A percentile compares a stretch with the other conserved stretches of the same genome.
Conservation (phyloP, 2,888 invertebrate species). For the Acronicta aceris region DNA sequence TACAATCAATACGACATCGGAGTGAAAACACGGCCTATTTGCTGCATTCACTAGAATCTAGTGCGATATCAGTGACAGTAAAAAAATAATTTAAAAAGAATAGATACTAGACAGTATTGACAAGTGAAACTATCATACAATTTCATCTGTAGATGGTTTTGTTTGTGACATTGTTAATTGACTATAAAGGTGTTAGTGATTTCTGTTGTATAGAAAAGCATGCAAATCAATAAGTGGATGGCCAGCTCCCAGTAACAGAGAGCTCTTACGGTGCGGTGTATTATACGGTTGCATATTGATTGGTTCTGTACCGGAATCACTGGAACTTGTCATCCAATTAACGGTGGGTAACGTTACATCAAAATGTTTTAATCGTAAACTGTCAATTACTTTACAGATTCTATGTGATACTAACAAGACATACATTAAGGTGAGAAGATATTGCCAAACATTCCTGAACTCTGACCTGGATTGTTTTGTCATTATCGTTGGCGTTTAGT, state of each 20-base stretch:
- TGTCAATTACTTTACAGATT: slow-evolving; percentile 30
- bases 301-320: slow-evolving; percentile 74
- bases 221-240: slow-evolving; percentile 85
- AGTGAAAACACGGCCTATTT: slow-evolving; percentile 77
- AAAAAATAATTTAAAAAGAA: slow-evolving; percentile 65
- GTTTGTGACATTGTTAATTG: slow-evolving; percentile 78
- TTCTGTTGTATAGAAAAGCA: slow-evolving; percentile 77
- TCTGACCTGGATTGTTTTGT: slow-evolving; percentile 19
- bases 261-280: slow-evolving; percentile 78
- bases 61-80: slow-evolving; percentile 67
- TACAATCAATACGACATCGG: slow-evolving; percentile 81
- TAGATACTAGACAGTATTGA: slow-evolving; percentile 79
- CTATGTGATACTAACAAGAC: slow-evolving; percentile 16
- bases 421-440: slow-evolving; percentile 10
- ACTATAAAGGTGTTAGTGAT: slow-evolving; percentile 79
- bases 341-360: slow-evolving; percentile 70
- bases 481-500: slow-evolving; percentile 20
- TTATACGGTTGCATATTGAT: slow-evolving; percentile 85
- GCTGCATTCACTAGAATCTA: slow-evolving; percentile 61
- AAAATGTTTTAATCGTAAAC: slow-evolving; percentile 21
- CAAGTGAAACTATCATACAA: slow-evolving; percentile 84
- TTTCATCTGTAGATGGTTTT: slow-evolving; percentile 74
- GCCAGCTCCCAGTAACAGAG: slow-evolving; percentile 73
- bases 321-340: slow-evolving; percentile 72
- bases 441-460: slow-evolving; percentile 29